Conservation (phyloP, 2,113 vertebrate species). For the Leptobrachium ailaonicum region DNA sequence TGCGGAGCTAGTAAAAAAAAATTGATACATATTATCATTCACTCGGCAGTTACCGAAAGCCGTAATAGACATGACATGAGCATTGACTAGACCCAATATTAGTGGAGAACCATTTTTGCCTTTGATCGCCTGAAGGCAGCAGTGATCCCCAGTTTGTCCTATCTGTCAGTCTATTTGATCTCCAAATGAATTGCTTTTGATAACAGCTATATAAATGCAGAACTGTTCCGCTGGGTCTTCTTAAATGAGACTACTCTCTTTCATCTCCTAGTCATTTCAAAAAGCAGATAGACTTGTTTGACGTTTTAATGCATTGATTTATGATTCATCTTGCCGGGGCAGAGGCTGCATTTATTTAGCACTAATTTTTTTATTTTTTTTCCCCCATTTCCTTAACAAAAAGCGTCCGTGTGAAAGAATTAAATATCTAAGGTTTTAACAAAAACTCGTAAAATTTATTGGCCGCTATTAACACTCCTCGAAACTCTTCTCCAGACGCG, state of each 20-base stretch:
- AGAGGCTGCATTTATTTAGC: constrained; percentile 79
- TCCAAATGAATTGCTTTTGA: constrained; percentile 90
- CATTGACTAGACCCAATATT: constrained; percentile 72
- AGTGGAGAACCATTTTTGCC: constrained; percentile 69
- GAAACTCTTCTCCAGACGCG: constrained; percentile 11
- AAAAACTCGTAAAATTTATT: constrained; percentile 24
- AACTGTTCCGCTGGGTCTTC: constrained; percentile 79
- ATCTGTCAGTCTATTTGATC: constrained; percentile 89
- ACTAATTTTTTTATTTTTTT: constrained; percentile 61
- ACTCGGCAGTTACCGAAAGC: constrained; percentile 57
- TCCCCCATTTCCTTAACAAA: constrained; percentile 20
- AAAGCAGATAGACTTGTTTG: constrained; percentile 83
- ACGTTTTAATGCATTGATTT: constrained; percentile 81
- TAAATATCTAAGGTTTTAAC: constrained; percentile 14
- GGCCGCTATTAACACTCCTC: constrained; percentile 22
- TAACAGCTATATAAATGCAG: constrained; percentile 86
- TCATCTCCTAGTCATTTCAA: constrained; percentile 82
- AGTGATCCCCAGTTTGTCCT: constrained; percentile 80
- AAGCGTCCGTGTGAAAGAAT: constrained; percentile 58
- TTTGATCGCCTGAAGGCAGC: constrained; percentile 76
- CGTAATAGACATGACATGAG: constrained; percentile 61
- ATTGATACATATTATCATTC: constrained; percentile 52
- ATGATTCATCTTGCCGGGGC: constrained; percentile 79
- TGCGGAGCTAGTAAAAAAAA: constrained; percentile 22
- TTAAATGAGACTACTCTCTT: constrained; percentile 81